Conservation (phyloP, 2,113 vertebrate species). For the Burhinus bistriatus region DNA sequence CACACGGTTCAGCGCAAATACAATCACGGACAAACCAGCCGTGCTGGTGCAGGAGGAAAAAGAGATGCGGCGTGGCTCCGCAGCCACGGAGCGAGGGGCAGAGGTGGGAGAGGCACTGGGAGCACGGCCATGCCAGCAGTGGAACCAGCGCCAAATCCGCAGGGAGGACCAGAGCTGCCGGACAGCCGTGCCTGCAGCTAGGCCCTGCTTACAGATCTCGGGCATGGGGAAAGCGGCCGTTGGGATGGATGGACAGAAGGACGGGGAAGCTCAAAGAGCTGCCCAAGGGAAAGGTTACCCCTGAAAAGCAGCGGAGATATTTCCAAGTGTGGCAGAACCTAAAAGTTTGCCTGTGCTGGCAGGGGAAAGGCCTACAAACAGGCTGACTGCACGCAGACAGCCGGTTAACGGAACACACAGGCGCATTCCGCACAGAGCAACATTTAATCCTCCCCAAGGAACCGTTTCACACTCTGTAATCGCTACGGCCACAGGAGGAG, state of each 20-base stretch:
- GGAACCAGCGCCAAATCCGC: rapidly evolving
- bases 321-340: background rate
- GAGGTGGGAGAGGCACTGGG: background rate
- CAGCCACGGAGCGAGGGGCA: background rate
- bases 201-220: rapidly evolving
- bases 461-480: rapidly evolving
- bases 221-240: rapidly evolving
- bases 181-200: background rate
- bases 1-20: rapidly evolving
- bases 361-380: no score
- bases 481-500: rapidly evolving
- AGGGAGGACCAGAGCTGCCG: no score
- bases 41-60: background rate
- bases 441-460: background rate
- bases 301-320: background rate
- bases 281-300: background rate
- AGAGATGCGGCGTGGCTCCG: rapidly evolving
- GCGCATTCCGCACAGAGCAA: background rate
- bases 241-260: rapidly evolving
- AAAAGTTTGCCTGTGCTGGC: background rate
- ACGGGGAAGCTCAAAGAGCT: no score
- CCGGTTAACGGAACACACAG: rapidly evolving
- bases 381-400: rapidly evolving
- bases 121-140: rapidly evolving
- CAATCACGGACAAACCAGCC: rapidly evolving